Evolutionary conservation across 2,113 vertebrate genomes (phyloP).

Genomic region (Apteryx owenii): DNA sequence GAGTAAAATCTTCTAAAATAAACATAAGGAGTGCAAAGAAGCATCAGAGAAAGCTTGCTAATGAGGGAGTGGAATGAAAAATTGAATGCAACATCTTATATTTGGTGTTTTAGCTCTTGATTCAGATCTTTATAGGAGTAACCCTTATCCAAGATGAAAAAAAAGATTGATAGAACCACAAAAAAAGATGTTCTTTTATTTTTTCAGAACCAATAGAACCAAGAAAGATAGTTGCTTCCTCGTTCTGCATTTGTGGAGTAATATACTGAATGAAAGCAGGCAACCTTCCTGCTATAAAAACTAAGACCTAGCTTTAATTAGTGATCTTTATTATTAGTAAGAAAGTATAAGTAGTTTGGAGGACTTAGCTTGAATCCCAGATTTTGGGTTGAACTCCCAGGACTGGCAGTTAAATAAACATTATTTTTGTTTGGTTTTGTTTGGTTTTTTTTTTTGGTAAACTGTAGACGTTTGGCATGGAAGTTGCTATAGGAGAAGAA

Average conservation of each 20-base stretch:
- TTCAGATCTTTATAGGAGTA: not conserved
- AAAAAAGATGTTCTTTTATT: not conserved
- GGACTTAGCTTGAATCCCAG: not conserved
- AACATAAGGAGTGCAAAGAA: not conserved
- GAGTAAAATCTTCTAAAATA: constrained; percentile 45
- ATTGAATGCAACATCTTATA: not conserved
- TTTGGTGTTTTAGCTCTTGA: not conserved
- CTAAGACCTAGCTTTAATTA: not conserved
- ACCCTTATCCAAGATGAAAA: not conserved
- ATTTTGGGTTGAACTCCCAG: not conserved
- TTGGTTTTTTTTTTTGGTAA: not conserved
- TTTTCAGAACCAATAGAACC: not conserved
- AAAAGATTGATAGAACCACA: not conserved
- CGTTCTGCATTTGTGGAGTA: not conserved
- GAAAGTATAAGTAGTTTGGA: not conserved
- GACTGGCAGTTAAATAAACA: not conserved
- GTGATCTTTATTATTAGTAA: not conserved
- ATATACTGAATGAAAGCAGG: not conserved
- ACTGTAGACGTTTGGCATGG: not conserved
- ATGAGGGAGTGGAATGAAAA: constrained; percentile 14
- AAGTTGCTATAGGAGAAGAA: not conserved
- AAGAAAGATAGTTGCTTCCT: not conserved
- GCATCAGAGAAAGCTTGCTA: constrained; percentile 1
- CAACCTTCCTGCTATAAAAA: not conserved
- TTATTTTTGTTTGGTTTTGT: not conserved